Base-by-base conservation (phyloP, 2,113 vertebrate species). In the Arizona elegans region DNA sequence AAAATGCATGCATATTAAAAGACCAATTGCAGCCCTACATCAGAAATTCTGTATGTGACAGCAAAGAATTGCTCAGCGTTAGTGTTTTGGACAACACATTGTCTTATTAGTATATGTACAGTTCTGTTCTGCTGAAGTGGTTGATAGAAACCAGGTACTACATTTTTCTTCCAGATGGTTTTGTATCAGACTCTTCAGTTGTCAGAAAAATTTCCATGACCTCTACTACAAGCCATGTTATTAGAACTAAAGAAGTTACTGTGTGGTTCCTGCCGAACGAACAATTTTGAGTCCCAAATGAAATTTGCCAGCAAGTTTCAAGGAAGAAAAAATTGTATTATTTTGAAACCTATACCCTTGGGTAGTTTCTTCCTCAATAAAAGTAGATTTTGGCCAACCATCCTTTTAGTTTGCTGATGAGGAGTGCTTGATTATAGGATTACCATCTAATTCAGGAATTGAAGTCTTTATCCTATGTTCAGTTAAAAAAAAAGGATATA, bases 121-220 rank as follows among this genome's bases (percentile, higher is more conserved):
- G 75, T 43, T 43, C 9, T 0, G 65, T 33, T 92, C 91, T 89
- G 0, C 52, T 93, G 58, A 94, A 90, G 6, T 90, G 55, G 10
- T 62, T 92, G 24, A 26, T 93, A 21, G 12, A 85, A 53, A 88
- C 43, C 91, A 75, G 10, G 59, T 85, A 92, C 33, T 3, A 90
- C 56, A 65, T 8, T 92, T 91, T 93, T 92, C 87, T 70, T 26
- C 0, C 88, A 55, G 24, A 15, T n/a, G 38, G 17, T 96, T 94
- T 94, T 91, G 21, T 5, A 93, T 21, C 50, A 8, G 93, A 33
- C 3, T 91, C 95, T 94, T 2, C 53, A 21, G 3, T 54, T 85
- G 0, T 53, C 92, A 17, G 70, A 94, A 65, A 65, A 59, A 86
- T 94, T 96, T 96, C 95, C 91, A 92, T 3, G 94, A 54, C 5